phyloP scores from a whole-genome alignment of 2,797 vertebrate species.

The Nannoperca obscura region DNA sequence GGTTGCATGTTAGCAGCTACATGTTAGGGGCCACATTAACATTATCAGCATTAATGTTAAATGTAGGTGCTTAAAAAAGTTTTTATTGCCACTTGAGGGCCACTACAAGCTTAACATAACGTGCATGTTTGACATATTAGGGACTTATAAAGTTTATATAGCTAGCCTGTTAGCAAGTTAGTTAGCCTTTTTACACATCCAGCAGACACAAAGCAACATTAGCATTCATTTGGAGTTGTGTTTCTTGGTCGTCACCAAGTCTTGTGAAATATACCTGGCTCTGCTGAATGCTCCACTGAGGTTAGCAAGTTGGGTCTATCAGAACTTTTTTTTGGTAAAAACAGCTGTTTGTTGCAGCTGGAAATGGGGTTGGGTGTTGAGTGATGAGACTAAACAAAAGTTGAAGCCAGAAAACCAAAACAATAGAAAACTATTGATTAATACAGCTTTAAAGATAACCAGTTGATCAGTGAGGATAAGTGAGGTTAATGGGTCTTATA shows the following conservation, averaged over 20 bases:
- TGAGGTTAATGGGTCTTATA: background rate
- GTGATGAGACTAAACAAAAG: conserved; percentile 1
- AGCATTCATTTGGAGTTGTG: background rate
- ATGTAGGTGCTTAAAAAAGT: background rate
- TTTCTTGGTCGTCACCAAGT: background rate
- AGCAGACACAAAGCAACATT: background rate
- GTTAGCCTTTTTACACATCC: background rate
- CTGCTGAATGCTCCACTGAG: background rate
- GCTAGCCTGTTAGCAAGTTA: background rate
- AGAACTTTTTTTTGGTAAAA: background rate
- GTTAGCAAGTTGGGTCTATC: too few species aligned
- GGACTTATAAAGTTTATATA: background rate
- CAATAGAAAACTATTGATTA: background rate
- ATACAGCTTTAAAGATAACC: background rate
- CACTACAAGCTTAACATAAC: background rate
- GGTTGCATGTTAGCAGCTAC: background rate
- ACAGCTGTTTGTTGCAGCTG: background rate
- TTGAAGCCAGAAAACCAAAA: background rate
- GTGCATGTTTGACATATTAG: too few species aligned
- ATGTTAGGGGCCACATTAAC: background rate
- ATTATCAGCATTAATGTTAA: background rate
- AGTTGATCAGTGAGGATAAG: background rate
- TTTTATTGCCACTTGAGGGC: background rate
- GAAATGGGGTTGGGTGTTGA: background rate
- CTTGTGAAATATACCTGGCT: background rate